A percentile compares a stretch with the other conserved stretches of the same genome.
Conservation (phyloP, 2,113 vertebrate species). For the Formicarius rufipectus region DNA sequence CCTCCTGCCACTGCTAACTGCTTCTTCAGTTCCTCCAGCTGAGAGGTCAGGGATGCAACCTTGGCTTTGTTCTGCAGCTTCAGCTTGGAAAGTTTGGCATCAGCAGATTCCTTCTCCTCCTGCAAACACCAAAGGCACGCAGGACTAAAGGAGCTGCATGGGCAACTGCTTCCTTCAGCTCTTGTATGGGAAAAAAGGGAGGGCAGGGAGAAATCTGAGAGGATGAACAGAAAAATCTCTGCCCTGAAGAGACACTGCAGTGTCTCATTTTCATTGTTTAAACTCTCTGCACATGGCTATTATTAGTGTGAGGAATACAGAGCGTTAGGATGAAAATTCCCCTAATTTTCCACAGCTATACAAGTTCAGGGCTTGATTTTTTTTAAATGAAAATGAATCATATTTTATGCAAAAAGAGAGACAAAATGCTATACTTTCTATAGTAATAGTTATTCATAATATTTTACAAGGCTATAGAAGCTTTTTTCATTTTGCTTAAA, state of each 20-base stretch:
- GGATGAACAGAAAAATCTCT: neutral
- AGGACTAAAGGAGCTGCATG: neutral
- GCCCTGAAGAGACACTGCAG: neutral
- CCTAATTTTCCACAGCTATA: neutral
- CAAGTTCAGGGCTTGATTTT: neutral
- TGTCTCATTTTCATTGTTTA: neutral
- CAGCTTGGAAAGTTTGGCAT: conserved; percentile 84
- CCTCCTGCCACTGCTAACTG: conserved; percentile 59
- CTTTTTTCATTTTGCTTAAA: neutral
- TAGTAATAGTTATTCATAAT: neutral
- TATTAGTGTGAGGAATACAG: neutral
- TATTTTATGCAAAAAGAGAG: neutral
- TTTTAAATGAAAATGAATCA: neutral
- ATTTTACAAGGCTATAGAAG: neutral
- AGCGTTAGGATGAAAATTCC: neutral
- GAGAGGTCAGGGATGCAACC: conserved; percentile 81
- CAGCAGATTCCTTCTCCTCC: conserved; percentile 84
- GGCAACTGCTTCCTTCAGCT: neutral
- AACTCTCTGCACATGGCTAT: neutral
- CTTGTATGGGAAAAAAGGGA: neutral
- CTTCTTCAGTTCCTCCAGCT: conserved; percentile 85
- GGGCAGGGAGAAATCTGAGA: neutral
- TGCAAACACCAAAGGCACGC: conserved; percentile 38
- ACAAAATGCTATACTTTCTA: neutral
- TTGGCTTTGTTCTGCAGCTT: conserved; percentile 90